Evolutionary conservation across 2,888 invertebrate genomes (phyloP).

Genomic region (Tetragonisca angustula): DNA sequence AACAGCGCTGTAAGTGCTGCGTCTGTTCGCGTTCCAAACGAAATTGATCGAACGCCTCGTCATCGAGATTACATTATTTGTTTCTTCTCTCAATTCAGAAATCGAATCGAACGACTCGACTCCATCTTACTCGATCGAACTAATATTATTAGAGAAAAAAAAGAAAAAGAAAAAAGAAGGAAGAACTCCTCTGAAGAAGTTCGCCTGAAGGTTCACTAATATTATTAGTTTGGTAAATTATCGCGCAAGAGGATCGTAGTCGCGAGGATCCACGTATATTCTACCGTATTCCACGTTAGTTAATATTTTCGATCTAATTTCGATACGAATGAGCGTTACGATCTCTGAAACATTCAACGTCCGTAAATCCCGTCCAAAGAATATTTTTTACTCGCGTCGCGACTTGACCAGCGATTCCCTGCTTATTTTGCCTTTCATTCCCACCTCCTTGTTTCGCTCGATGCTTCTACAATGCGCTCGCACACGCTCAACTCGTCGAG

Average conservation of each 20-base stretch:
- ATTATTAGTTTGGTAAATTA: neutral
- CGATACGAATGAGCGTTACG: neutral
- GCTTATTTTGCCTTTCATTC: neutral
- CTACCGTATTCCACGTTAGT: neutral
- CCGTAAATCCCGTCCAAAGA: conserved; percentile 5
- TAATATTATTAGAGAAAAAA: no score
- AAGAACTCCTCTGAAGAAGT: no score
- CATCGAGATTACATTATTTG: neutral
- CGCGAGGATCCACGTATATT: neutral
- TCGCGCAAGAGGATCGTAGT: neutral
- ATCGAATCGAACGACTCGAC: neutral
- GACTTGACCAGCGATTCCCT: no score
- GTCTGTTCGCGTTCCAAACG: neutral
- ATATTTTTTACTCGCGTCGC: neutral
- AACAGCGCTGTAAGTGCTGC: neutral
- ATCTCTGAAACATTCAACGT: neutral
- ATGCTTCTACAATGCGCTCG: neutral
- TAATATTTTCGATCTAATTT: neutral
- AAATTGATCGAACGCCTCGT: neutral
- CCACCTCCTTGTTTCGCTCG: neutral
- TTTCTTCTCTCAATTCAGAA: neutral
- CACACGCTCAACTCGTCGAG: neutral
- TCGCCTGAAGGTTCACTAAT: neutral
- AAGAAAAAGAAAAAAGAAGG: no score
- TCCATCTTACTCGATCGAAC: no score